Evolutionary conservation across 2,113 vertebrate species (phyloP), one percentile per base, ranked within the genome.

Genomic region (Nibea albiflora): DNA sequence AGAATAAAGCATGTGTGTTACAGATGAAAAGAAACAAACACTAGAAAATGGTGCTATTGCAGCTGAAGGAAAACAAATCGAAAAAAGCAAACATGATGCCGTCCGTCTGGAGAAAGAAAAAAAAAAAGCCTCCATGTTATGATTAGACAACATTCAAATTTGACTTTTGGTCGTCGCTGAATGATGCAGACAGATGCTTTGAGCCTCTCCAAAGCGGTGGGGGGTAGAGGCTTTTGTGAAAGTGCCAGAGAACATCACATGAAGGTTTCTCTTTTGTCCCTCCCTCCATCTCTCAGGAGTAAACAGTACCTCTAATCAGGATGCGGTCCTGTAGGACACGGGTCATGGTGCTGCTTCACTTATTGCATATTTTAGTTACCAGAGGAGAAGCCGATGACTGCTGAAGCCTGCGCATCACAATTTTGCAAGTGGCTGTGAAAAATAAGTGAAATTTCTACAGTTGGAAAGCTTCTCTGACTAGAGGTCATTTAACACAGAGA

Each of bases 181-280:
- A 66, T 75, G 84, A 83, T 70, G 65, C 54, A 85, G 82, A 83
- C 90, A 94, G 92, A 93, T 93, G 93, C 81, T 87, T 88, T 83
- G 92, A 83, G 92, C 84, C 89, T 82, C 86, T 84, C 73, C 80
- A 46, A 71, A 91, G 74, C 86, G 58, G 86, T 67, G 61, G 90
- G 90, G 35, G 87, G 72, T 42, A 72, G 68, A 10, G 70, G 66
- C 64, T 90, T 94, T 89, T 92, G 92, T 92, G 84, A 76, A 89
- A 47, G 64, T 39, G 90, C 90, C 92, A 92, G 80, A 80, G 80
- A 87, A 88, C 63, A 82, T 85, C 73, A 82, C 78, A 82, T 49
- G 63, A 81, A 84, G 87, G 28, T 54, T 78, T 74, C 73, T 66
- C 84, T 31, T 52, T 11, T 47, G 31, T 46, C 57, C 57, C 66